Evolutionary conservation across 2,113 vertebrate species (phyloP), one percentile per base, ranked within the genome.

Genomic region (Eupsittula cactorum): DNA sequence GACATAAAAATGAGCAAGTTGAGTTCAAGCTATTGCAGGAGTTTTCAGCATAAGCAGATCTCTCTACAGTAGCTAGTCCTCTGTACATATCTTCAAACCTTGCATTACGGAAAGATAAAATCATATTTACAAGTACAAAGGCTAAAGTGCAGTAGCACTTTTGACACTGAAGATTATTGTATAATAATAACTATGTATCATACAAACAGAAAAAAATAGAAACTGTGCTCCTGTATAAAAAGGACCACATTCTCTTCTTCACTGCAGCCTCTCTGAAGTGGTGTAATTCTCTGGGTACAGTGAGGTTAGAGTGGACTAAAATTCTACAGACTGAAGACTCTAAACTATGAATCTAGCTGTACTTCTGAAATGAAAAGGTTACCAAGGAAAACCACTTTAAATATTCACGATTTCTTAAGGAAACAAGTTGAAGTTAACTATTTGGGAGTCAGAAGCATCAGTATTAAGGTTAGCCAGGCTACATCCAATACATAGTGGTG

Each of bases 381-480:
- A 97, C 2, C 5, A 31, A 86, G 82, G n/a, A 96, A 50, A 80
- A 82, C 4, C 53, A 82, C 57, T 94, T 89, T 75, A 96, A 97
- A 92, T 44, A 85, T 42, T 68, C 28, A 55, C 1, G 4, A 70
- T 14, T 82, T 80, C 42, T 77, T 74, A 63, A 78, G 42, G 79
- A 86, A 74, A 82, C 2, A 62, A 47, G 15, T 16, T 63, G 33
- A 76, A 65, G 10, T 64, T 87, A 84, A 80, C 33, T 67, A n/a
- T 28, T n/a, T 73, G 11, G 33, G 52, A 88, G 42, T 37, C 41
- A 41, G 31, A 93, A 90, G 27, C 68, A 77, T 25, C 4, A 80
- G 79, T 91, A 91, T n/a, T 73, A 53, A 89, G 62, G 41, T 41
- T 44, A 62, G 15, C 3, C 63, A 67, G 27, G 14, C 3, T 8